Conservation (phyloP, 2,797 vertebrate species). For the Danionella dracula region DNA sequence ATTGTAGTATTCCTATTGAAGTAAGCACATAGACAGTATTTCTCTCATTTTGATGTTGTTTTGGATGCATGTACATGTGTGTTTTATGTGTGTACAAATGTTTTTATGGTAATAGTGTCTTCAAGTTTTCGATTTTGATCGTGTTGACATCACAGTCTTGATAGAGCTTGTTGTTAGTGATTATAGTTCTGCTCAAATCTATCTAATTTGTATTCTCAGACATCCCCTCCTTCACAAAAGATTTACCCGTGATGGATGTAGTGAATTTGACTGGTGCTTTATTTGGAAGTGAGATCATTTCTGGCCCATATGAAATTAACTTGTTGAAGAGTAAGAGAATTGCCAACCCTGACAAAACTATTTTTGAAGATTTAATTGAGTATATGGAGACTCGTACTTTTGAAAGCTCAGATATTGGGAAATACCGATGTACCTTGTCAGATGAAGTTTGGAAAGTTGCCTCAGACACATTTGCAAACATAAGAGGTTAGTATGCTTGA, state of each 20-base stretch:
- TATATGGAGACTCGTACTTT: slow-evolving; percentile 85
- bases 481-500: slow-evolving; percentile 46
- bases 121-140: too few species aligned
- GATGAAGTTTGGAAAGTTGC: slow-evolving; percentile 70
- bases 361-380: slow-evolving; percentile 74
- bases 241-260: slow-evolving; percentile 76
- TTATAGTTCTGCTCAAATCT: slow-evolving; percentile 38
- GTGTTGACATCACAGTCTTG: too few species aligned
- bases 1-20: too few species aligned
- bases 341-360: slow-evolving; percentile 81
- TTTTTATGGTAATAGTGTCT: too few species aligned
- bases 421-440: slow-evolving; percentile 77
- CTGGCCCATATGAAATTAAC: slow-evolving; percentile 83
- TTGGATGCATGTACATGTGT: too few species aligned
- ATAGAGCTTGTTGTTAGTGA: too few species aligned
- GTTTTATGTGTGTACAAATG: too few species aligned
- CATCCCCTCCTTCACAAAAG: slow-evolving; percentile 80
- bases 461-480: slow-evolving; percentile 37
- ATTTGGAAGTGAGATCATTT: slow-evolving; percentile 83
- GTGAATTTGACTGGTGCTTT: slow-evolving; percentile 79
- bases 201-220: slow-evolving; percentile 72
- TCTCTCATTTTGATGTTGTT: too few species aligned
- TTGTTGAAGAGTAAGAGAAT: slow-evolving; percentile 89
- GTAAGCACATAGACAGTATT: too few species aligned
- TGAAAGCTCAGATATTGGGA: slow-evolving; percentile 75